Base-by-base conservation (phyloP, 2,797 vertebrate species). In the Sebastes trivittatus region DNA sequence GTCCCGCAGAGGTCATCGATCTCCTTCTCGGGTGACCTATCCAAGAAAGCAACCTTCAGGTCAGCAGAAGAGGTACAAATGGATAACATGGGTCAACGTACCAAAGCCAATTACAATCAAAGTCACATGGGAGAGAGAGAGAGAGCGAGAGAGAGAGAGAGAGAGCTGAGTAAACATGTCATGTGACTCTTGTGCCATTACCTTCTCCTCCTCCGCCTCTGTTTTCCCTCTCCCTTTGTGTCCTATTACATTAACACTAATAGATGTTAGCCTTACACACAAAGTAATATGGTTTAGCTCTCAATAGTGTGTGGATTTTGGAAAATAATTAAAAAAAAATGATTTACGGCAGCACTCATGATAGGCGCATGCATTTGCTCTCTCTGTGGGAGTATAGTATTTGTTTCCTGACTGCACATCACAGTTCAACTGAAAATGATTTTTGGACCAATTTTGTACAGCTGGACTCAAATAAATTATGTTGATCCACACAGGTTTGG, bases 141-240 rank as follows among this genome's bases (percentile, higher is more conserved):
- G 18, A 23, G 18, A 23, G 13, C 59, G 30, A 60, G 63, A 34
- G 36, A 3, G 67, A 34, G 36, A 34, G 36, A 27, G 4, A 11
- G n/a, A 71, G 59, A 61, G 64, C 55, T 55, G 25, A 78, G 74
- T 29, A 79, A 83, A 64, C 66, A 64, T 56, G 77, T 56, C 78
- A 30, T 77, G 58, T 72, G 59, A 63, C 27, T 29, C 10, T 22
- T 42, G 22, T 59, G n/a, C 23, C 1, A 14, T 49, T 42, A 38
- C 23, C 36, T 42, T 18, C 14, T 36, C 20, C 7, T 27, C 56
- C 14, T 49, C 54, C 38, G 7, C 20, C 32, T 29, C 20, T 9
- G 55, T 18, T 42, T 23, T 27, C 16, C n/a, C 4, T 36, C 30
- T 66, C 3, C 27, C 14, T 58, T 18, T 54, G 27, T 82, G 23